Evolutionary conservation across 2,888 invertebrate species (phyloP).

Genomic region (Dexiosoma caninum): DNA sequence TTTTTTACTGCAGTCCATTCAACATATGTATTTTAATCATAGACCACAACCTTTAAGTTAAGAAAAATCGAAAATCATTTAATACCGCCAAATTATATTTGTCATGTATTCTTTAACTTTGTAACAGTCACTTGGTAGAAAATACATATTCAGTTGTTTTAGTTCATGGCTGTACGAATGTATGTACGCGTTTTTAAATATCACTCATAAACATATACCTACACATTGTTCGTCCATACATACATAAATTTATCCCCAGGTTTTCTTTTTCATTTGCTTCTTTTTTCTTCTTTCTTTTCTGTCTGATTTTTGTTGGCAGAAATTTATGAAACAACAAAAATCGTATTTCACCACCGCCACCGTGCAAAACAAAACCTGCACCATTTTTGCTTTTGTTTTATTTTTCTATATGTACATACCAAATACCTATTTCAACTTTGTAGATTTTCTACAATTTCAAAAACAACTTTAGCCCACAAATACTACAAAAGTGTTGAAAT

Average conservation of each 20-base stretch:
- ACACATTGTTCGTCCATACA: not conserved
- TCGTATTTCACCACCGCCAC: constrained; percentile 59
- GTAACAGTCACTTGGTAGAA: constrained; percentile 18
- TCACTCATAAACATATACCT: not conserved
- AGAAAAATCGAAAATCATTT: constrained; percentile 34
- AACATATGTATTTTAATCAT: constrained; percentile 48
- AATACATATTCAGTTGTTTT: not conserved
- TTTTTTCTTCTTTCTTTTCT: constrained; percentile 1
- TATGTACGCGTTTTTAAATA: not conserved
- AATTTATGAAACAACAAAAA: constrained; percentile 32
- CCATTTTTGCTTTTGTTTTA: constrained; percentile 16
- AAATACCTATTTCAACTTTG: no score
- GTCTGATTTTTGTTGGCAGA: constrained; percentile 27
- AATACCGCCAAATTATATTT: constrained; percentile 45
- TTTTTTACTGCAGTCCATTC: constrained; percentile 21
- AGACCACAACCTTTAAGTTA: constrained; percentile 60
- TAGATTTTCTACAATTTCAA: constrained; percentile 41
- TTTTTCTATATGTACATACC: not conserved
- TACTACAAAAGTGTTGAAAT: constrained; percentile 48
- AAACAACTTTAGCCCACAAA: not conserved
- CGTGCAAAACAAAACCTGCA: constrained; percentile 43
- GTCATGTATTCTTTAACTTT: constrained; percentile 33
- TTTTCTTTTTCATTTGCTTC: constrained; percentile 8
- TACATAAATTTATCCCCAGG: constrained; percentile 6
- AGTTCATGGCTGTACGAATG: constrained; percentile 2